Conservation (phyloP, 2,113 vertebrate genomes). For the Amblyornis subalaris region DNA sequence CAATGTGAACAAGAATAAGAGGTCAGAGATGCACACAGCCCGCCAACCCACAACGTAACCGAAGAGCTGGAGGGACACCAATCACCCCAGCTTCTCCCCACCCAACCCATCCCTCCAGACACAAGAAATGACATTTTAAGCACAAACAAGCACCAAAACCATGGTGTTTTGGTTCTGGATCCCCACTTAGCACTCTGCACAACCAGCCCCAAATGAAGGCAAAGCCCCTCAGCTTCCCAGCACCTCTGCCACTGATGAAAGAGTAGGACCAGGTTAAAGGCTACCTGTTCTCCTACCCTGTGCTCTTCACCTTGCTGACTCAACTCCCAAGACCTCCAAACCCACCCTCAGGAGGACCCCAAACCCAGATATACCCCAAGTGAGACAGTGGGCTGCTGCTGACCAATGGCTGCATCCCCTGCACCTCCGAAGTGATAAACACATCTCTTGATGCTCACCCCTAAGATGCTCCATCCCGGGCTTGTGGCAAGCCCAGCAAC, state of each 20-base stretch:
- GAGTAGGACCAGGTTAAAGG: not conserved
- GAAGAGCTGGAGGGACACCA: not conserved
- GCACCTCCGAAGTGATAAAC: rapidly evolving
- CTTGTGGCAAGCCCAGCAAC: not conserved
- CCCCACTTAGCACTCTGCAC: not conserved
- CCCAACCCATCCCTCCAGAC: not conserved
- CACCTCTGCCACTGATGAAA: rapidly evolving
- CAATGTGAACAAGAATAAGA: not conserved
- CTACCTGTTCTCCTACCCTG: not conserved
- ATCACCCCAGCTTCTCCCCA: not conserved
- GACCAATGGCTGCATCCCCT: rapidly evolving
- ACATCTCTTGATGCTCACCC: not conserved
- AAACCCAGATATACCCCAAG: not conserved
- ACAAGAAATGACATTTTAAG: not conserved
- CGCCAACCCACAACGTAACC: rapidly evolving
- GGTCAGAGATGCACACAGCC: not conserved
- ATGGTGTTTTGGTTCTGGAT: not conserved
- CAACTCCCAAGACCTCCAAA: not conserved
- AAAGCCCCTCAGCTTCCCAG: not conserved
- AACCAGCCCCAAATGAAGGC: rapidly evolving
- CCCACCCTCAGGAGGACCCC: not conserved
- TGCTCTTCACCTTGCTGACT: not conserved
- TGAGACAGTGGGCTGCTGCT: rapidly evolving
- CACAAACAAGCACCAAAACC: not conserved
- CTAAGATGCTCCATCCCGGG: not conserved